Evolutionary conservation across 2,113 vertebrate genomes (phyloP).

Genomic region (Myotis lucifugus): DNA sequence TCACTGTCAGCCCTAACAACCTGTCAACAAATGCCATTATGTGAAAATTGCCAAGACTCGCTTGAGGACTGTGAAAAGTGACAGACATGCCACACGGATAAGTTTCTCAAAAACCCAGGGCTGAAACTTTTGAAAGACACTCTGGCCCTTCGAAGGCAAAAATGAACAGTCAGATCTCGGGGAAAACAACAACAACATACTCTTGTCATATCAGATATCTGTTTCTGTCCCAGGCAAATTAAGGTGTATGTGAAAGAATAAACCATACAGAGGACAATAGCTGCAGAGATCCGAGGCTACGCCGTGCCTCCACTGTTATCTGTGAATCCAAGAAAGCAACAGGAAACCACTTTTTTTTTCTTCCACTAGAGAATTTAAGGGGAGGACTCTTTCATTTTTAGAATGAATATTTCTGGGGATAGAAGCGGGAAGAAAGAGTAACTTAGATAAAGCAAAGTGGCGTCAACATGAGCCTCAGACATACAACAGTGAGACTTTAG

Average conservation of each 20-base stretch:
- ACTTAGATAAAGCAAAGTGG: neutral
- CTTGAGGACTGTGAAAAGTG: conserved; percentile 91
- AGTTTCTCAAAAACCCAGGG: conserved; percentile 89
- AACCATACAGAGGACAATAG: conserved; percentile 80
- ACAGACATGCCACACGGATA: conserved; percentile 96
- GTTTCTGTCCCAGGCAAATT: conserved; percentile 82
- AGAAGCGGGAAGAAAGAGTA: conserved; percentile 32
- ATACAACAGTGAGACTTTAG: neutral
- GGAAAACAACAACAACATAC: conserved; percentile 78
- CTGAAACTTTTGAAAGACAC: conserved; percentile 92
- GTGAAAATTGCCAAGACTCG: conserved; percentile 88
- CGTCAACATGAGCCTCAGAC: neutral
- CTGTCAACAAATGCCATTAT: conserved; percentile 93
- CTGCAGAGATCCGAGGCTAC: neutral
- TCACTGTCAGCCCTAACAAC: conserved; percentile 93
- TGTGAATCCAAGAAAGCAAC: conserved; percentile 79
- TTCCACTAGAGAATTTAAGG: conserved; percentile 26
- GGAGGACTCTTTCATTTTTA: conserved; percentile 19
- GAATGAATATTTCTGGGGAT: neutral
- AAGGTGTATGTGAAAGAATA: conserved; percentile 87
- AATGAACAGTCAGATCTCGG: conserved; percentile 94
- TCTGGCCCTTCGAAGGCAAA: conserved; percentile 88
- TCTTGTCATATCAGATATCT: conserved; percentile 93
- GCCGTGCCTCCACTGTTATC: neutral
- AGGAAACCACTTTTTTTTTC: neutral